A percentile compares a stretch with the other conserved stretches of the same genome.
These are phyloP conservation scores for Pimephales promelas DNA, from an alignment of 2,113 vertebrate genomes.

Conservation along the genomic window DNA sequence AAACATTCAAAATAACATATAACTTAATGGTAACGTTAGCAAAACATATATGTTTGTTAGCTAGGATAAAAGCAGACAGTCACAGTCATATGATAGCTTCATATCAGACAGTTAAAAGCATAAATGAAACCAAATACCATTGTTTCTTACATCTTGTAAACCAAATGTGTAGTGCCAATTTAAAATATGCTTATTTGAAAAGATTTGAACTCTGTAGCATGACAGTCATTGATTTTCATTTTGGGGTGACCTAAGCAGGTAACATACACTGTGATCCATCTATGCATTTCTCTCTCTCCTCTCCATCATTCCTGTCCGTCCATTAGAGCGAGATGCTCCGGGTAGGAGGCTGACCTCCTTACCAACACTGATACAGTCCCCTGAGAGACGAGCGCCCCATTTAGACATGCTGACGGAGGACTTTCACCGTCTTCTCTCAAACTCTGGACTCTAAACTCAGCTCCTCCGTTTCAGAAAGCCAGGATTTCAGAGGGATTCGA, in stretches of 20 bases:
- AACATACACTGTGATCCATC: not conserved
- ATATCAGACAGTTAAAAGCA: not conserved
- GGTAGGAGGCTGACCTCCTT: conserved; percentile 40
- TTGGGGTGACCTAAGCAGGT: not conserved
- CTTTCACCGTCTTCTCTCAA: conserved; percentile 26
- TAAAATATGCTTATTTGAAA: not conserved
- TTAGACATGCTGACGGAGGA: conserved; percentile 46
- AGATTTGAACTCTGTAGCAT: not conserved
- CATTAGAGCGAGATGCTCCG: conserved; percentile 37
- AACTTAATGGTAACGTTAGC: not conserved
- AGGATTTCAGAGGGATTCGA: not conserved
- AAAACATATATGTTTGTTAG: not conserved
- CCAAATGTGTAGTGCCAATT: not conserved
- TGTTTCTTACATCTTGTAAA: too few relatives aligned
- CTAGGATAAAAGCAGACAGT: not conserved
- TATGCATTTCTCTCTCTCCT: not conserved
- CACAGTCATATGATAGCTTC: not conserved
- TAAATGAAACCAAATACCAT: not conserved
- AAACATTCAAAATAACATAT: not conserved
- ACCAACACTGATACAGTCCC: conserved; percentile 33
- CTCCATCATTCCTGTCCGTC: too few relatives aligned
- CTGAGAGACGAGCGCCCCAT: conserved; percentile 33
- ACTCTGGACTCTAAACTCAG: conserved; percentile 19
- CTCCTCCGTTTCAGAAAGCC: conserved; percentile 11
- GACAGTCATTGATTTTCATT: not conserved